phyloP scores from a whole-genome alignment of 2,797 vertebrate genomes.

The Luscinia megarhynchos region DNA sequence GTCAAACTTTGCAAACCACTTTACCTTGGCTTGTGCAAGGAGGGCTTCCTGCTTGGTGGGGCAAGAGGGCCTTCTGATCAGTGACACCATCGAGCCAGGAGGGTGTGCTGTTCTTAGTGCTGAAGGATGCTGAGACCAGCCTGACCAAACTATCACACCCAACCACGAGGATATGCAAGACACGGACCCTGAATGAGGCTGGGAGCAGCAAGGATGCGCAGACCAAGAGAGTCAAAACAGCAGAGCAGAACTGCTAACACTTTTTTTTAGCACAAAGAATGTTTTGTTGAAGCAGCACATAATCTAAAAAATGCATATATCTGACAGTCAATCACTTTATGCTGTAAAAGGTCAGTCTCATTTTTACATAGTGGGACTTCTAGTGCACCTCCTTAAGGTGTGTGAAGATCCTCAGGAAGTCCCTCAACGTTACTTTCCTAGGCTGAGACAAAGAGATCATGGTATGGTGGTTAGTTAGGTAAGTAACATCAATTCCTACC shows the following conservation, averaged over 20 bases:
- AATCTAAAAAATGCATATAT: not conserved
- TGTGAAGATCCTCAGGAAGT: not conserved
- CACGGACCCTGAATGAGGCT: not conserved
- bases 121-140: not conserved
- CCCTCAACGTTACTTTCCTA: not conserved
- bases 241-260: not conserved
- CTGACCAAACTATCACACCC: not conserved
- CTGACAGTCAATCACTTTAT: not conserved
- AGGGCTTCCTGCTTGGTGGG: not conserved
- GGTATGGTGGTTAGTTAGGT: not conserved
- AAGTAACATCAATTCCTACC: not conserved
- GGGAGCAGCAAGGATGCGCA: not conserved
- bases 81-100: rapidly evolving
- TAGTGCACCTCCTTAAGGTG: not conserved
- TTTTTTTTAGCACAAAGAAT: not conserved
- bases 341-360: not conserved
- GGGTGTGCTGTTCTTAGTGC: not conserved
- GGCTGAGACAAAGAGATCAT: not conserved
- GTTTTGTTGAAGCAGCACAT: not conserved
- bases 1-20: not conserved
- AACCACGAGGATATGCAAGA: not conserved
- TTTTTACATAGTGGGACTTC: not conserved
- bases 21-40: not conserved
- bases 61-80: not conserved
- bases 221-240: not conserved